These are phyloP conservation scores for Corynorhinus townsendii DNA, from an alignment of 2,113 vertebrate species.

Conservation along the genomic window DNA sequence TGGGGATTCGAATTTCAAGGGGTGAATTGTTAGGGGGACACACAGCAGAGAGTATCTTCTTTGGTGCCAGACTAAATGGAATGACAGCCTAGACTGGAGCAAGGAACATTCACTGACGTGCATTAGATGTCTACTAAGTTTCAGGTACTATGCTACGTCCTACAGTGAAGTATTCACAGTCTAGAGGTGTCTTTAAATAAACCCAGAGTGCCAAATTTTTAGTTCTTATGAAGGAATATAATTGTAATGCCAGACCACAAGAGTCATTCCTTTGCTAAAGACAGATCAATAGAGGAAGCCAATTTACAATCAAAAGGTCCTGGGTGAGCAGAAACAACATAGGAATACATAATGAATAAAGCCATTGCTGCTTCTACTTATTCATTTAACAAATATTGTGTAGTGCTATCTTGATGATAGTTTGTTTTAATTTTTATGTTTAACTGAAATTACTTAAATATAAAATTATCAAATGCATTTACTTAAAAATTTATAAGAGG, in stretches of 20 bases:
- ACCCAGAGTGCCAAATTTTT: background rate
- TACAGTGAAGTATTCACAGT: background rate
- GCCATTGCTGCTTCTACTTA: background rate
- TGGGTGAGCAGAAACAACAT: background rate
- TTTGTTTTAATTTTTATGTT: slow-evolving; percentile 29
- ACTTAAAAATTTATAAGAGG: slow-evolving; percentile 14
- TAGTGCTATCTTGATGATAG: background rate
- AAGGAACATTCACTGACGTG: background rate
- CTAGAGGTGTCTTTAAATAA: background rate
- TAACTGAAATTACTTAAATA: background rate
- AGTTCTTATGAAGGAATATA: background rate
- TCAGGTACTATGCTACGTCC: background rate
- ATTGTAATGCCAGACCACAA: background rate
- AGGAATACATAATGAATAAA: background rate
- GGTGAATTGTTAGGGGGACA: background rate
- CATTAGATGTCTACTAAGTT: background rate
- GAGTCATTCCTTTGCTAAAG: background rate
- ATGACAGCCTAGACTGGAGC: background rate
- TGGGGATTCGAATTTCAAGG: background rate
- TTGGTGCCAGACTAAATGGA: background rate
- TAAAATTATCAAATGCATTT: slow-evolving; percentile 29
- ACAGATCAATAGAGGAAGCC: slow-evolving; percentile 12
- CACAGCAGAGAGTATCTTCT: background rate
- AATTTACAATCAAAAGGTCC: background rate
- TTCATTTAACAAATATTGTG: slow-evolving; percentile 40